Evolutionary conservation across 2,888 invertebrate genomes (phyloP), one percentile per base, ranked within the genome.

Genomic region (Bembecia ichneumoniformis): DNA sequence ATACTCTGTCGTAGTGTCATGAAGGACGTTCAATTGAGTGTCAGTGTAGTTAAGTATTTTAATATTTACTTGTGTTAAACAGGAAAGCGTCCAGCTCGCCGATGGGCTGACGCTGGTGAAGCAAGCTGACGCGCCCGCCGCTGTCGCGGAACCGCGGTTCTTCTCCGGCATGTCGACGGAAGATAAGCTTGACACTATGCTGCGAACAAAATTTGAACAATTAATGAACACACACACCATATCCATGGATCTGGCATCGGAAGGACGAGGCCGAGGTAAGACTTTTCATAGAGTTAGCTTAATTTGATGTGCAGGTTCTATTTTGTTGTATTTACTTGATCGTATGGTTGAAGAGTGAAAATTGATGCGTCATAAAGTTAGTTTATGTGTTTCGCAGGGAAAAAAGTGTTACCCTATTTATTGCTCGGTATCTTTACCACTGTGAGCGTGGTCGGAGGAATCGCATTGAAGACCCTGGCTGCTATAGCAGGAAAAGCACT

Each of bases 401-500:
- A 90, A 66, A 89, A 89, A 65, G 87, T 87, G 54, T 70, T 88
- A 58, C 88, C 87, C 47, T 91, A 91, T 68, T 78, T 90, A 56
- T 77, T 90, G 66, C 89, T 90, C 56, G 91, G 90, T 53, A 80
- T 91, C 57, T 80, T 90, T 58, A 89, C 90, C 44, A 91, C 91
- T 53, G 87, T 92, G 72, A 92, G 92, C 59, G 88, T 93, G 53
- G 91, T 92, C 45, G 92, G 91, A 55, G 92, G 92, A 1, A 79
- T 93, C 68, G 90, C 92, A 43, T 77, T 93, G 63, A 92, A 93
- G 77, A 91, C 91, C 20, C 76, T 93, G 56, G 92, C 92, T 49
- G 87, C 91, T 28, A 90, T 93, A 62, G 92, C 93, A 47, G 92
- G 91, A 46, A 92, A 93, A 72, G 92, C 93, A 35, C 82, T 93